These are phyloP conservation scores for Chinchilla lanigera DNA, from an alignment of 2,113 vertebrate species.

Conservation along the genomic window DNA sequence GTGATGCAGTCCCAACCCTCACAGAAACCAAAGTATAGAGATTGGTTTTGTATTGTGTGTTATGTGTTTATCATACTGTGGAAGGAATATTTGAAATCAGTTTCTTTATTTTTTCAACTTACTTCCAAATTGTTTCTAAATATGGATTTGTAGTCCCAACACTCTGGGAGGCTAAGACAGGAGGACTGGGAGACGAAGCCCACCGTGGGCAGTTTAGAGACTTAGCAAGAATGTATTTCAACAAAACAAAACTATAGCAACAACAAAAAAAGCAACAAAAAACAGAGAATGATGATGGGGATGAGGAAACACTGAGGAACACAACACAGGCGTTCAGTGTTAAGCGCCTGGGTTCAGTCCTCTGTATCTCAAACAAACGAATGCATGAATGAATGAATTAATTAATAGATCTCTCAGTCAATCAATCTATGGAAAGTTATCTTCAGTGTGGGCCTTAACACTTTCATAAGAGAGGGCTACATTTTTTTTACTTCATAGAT, in stretches of 20 bases:
- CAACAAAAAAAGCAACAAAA: background rate
- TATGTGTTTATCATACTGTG: background rate
- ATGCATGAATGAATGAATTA: background rate
- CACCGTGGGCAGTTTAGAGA: background rate
- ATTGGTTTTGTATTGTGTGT: background rate
- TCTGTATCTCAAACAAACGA: background rate
- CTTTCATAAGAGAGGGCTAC: background rate
- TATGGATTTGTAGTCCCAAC: background rate
- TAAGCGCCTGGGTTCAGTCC: background rate
- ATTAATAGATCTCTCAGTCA: background rate
- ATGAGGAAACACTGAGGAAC: too few relatives aligned
- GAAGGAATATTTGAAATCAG: background rate
- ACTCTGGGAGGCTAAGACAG: background rate
- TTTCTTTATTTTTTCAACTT: constrained; percentile 8
- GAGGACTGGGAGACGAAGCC: background rate
- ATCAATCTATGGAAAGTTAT: background rate
- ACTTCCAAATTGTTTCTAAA: constrained; percentile 18
- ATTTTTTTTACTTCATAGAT: background rate
- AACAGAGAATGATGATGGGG: background rate
- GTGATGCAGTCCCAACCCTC: background rate
- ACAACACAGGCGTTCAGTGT: too few relatives aligned
- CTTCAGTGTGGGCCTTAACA: background rate
- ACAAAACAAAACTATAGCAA: background rate
- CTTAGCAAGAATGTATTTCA: background rate
- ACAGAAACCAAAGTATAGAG: background rate